Evolutionary conservation across 2,888 invertebrate genomes (phyloP).

Genomic region (Clusia tigrina): DNA sequence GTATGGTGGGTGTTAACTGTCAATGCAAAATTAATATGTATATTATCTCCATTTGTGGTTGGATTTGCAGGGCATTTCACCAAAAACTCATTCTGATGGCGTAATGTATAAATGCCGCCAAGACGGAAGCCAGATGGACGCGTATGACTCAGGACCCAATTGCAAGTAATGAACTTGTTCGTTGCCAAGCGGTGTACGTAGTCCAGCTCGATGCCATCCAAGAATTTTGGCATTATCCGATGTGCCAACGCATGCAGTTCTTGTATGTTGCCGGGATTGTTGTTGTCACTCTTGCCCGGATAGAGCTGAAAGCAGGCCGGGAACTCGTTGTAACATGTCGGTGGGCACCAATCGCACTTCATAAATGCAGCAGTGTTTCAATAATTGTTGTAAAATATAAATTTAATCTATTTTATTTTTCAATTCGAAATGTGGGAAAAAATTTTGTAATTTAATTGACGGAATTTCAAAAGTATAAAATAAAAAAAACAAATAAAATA

Average conservation of each 20-base stretch:
- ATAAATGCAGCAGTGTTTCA: constrained; percentile 23
- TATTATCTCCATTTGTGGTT: too few species aligned
- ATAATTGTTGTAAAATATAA: neutral
- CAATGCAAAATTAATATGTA: neutral
- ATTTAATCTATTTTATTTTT: neutral
- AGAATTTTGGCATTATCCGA: constrained; percentile 60
- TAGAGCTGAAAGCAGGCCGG: constrained; percentile 53
- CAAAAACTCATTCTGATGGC: constrained; percentile 51
- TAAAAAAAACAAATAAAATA: neutral
- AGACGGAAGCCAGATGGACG: constrained; percentile 60
- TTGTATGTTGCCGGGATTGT: constrained; percentile 61
- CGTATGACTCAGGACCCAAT: constrained; percentile 59
- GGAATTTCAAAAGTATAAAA: too few species aligned
- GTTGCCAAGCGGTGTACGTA: constrained; percentile 53
- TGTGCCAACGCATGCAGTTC: constrained; percentile 59
- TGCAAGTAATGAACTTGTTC: constrained; percentile 53
- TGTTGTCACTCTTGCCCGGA: constrained; percentile 45
- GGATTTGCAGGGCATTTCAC: constrained; percentile 39
- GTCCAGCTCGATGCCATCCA: constrained; percentile 59
- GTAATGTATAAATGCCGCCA: constrained; percentile 58
- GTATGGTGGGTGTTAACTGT: constrained; percentile 60
- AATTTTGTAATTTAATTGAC: neutral
- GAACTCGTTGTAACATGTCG: constrained; percentile 46
- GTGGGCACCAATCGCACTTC: constrained; percentile 42
- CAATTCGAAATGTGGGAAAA: neutral